Percentiles rank a stretch among this genome's conserved stretches.
phyloP scores from a whole-genome alignment of 2,888 invertebrate genomes.

The Nephrotoma guestfalica region DNA sequence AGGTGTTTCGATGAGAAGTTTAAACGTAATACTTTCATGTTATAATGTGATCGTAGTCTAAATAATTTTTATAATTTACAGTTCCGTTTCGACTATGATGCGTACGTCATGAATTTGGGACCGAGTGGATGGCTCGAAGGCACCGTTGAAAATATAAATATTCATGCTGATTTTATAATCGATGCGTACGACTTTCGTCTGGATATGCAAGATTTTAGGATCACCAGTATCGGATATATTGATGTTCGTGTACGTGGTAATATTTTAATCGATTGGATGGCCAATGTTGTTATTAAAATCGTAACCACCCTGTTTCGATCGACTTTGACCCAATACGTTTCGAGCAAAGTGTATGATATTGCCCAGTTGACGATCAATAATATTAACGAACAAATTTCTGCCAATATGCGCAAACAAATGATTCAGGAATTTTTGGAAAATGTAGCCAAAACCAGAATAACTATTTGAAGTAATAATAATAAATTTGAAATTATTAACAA shows the following conservation, averaged over 20 bases:
- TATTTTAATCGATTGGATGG: slow-evolving; percentile 15
- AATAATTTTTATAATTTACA: not conserved
- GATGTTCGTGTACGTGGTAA: slow-evolving; percentile 15
- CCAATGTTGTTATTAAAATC: slow-evolving; percentile 12
- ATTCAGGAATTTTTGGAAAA: not conserved
- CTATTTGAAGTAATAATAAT: not conserved
- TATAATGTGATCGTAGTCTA: not conserved
- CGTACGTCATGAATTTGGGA: not conserved
- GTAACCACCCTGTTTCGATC: slow-evolving; percentile 13
- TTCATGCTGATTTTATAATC: not conserved
- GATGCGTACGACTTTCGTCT: not conserved
- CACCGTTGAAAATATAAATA: not conserved
- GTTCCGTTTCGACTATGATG: slow-evolving; percentile 3
- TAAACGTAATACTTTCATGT: not conserved
- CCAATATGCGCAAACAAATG: not conserved
- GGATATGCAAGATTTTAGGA: slow-evolving; percentile 3
- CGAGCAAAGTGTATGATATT: slow-evolving; percentile 9
- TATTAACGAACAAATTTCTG: slow-evolving; percentile 9
- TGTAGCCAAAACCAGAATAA: not conserved
- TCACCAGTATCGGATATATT: slow-evolving; percentile 8
- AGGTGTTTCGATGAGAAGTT: not conserved
- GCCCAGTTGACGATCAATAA: slow-evolving; percentile 9
- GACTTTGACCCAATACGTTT: slow-evolving; percentile 10
- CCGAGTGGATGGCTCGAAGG: not conserved
- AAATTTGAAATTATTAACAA: not conserved